Conservation (phyloP, 2,113 vertebrate genomes). For the Coturnix japonica region DNA sequence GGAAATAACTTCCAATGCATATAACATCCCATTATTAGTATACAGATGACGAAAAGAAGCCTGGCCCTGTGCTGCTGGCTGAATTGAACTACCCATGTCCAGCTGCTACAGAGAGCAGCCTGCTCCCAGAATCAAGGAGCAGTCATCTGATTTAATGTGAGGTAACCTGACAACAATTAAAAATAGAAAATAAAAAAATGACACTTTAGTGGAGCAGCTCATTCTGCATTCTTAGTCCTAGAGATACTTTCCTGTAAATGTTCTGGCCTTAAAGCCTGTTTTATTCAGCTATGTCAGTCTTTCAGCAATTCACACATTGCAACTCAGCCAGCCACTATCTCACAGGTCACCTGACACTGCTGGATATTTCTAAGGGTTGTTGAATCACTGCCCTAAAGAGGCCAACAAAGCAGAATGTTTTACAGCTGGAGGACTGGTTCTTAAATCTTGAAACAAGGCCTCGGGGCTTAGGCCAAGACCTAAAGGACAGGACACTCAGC, state of each 20-base stretch:
- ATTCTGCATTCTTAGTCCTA: not conserved
- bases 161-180: not conserved
- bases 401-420: not conserved
- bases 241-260: not conserved
- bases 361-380: not conserved
- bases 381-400: not conserved
- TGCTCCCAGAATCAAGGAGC: fast-evolving
- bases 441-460: not conserved
- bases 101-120: not conserved
- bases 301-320: not conserved
- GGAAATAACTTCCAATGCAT: not conserved
- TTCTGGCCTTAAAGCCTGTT: not conserved
- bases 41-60: not conserved
- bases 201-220: not conserved
- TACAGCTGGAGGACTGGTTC: not conserved
- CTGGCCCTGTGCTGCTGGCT: fast-evolving
- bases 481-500: not conserved
- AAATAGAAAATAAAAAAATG: not conserved
- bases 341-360: not conserved
- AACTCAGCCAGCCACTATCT: not conserved
- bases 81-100: not conserved
- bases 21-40: not conserved
- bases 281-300: not conserved
- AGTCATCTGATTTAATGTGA: not conserved
- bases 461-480: not conserved